Base-by-base conservation (phyloP, 2,797 vertebrate genomes). In the Lacerta viridis region DNA sequence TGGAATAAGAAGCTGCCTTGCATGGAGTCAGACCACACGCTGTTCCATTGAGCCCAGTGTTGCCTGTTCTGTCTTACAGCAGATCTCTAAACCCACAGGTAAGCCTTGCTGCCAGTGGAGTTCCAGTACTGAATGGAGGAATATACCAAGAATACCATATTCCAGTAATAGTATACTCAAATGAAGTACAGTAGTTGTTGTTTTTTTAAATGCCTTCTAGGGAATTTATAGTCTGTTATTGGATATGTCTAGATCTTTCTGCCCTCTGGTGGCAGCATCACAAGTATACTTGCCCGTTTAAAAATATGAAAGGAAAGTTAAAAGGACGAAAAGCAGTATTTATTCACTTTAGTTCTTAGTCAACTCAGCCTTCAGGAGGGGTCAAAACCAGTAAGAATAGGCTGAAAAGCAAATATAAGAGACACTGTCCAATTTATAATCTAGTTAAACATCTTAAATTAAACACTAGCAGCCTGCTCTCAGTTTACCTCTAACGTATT, bases 191-290 rank as follows among this genome's bases (percentile, higher is more conserved):
- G 23, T 66, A 17, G 23, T 61, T 41, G 4, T 41, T 39, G 3
- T 39, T 39, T 39, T 39, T 39, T 39, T 39, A 41, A 41, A 41
- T 41, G 39, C 29, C 17, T 66, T 55, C 6, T 23, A 69, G 78
- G 77, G 43, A 59, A 11, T 61, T 25, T 10, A 74, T 46, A 46
- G 2, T 43, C 15, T 4, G 5, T 41, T 29, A 8, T 36, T 75
- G 50, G 69, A 41, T 80, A 78, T 29, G 23, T 61, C 25, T 66
- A 83, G 79, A 87, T 84, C 46, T 41, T 36, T 85, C 66, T 92
- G 95, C 95, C 95, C 92, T 84, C 95, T 96, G 92, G 93, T 90
- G 95, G 94, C 78, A 23, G 8, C 2, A 77, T 36, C 66, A 64
- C 15, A 81, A 61, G 66, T 5, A 64, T 27, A 55, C 11, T 68